Conservation (phyloP, 2,797 vertebrate genomes). For the Adelosebastes latens region DNA sequence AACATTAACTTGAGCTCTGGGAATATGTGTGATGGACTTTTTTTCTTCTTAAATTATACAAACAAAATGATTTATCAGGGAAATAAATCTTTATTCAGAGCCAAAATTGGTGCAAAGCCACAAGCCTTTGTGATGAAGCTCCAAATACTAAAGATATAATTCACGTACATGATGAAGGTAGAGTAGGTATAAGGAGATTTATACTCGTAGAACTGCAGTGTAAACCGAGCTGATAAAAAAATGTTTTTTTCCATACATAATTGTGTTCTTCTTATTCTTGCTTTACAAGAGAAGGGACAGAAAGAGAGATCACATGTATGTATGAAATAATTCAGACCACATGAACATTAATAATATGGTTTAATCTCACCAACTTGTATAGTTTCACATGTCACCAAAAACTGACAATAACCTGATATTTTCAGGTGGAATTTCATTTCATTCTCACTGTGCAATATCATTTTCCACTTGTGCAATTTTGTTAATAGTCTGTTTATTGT, state of each 20-base stretch:
- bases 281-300: background rate
- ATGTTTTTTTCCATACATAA: background rate
- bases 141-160: background rate
- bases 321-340: background rate
- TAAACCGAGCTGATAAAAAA: background rate
- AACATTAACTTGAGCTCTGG: background rate
- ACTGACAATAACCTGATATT: too few relatives aligned
- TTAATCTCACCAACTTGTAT: background rate
- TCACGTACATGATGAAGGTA: background rate
- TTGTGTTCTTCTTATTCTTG: background rate
- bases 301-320: background rate
- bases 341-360: background rate
- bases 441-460: too few relatives aligned
- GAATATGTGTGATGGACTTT: background rate
- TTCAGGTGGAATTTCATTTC: too few relatives aligned
- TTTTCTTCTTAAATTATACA: background rate
- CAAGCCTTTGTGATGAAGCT: background rate
- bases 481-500: too few relatives aligned
- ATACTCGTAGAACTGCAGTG: background rate
- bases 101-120: too few relatives aligned
- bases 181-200: background rate
- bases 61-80: background rate
- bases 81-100: background rate
- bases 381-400: too few relatives aligned
- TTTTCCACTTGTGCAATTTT: too few relatives aligned